Conservation (phyloP, 2,797 vertebrate species). For the Dendrocincla tyrannina region DNA sequence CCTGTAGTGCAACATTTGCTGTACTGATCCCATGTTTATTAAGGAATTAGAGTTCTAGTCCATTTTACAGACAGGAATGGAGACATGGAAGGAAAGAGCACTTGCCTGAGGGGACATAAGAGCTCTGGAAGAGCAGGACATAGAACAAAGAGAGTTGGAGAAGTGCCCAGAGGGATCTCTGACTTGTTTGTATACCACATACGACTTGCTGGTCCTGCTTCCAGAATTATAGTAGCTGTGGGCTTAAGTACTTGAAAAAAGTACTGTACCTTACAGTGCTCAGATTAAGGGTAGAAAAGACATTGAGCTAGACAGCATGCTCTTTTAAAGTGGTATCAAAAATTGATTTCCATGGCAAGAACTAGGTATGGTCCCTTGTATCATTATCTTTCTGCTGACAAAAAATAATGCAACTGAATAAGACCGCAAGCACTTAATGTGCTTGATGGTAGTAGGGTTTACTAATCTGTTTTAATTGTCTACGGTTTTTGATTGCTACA, state of each 20-base stretch:
- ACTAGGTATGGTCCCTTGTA: not conserved
- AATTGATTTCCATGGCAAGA: not conserved
- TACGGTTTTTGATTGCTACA: not conserved
- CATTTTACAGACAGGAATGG: not conserved
- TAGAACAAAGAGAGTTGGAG: not conserved
- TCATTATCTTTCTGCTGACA: not conserved
- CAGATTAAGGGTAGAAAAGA: not conserved
- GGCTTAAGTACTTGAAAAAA: not conserved
- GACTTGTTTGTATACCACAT: not conserved
- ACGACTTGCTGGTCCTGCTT: not conserved
- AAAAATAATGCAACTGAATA: not conserved
- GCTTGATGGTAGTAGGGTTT: not conserved
- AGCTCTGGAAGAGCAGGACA: not conserved
- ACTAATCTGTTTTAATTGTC: not conserved
- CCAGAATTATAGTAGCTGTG: not conserved
- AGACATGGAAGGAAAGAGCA: not conserved
- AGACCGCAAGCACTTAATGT: fast-evolving
- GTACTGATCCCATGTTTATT: not conserved
- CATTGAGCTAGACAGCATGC: not conserved
- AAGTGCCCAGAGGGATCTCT: not conserved
- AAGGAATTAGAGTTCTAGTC: not conserved
- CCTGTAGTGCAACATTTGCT: not conserved
- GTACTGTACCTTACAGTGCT: not conserved
- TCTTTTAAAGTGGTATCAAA: not conserved
- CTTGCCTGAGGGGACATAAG: not conserved